phyloP scores from a whole-genome alignment of 2,113 vertebrate genomes.

The Catharus minimus region DNA sequence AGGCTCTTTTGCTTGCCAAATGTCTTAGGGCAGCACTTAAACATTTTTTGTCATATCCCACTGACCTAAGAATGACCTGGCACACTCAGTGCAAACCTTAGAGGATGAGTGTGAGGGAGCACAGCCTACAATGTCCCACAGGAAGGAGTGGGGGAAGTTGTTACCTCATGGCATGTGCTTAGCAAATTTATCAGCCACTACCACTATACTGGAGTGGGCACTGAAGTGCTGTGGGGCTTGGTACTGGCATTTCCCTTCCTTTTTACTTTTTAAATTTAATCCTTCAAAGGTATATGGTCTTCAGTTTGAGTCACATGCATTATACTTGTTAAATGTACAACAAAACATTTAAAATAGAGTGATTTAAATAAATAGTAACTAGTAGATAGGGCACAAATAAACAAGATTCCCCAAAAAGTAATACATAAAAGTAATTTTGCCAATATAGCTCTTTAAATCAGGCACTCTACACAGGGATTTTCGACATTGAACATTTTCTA shows the following conservation, averaged over 20 bases:
- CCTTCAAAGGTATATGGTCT: neutral
- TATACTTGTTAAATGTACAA: neutral
- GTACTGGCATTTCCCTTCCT: neutral
- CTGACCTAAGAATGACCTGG: neutral
- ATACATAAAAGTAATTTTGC: neutral
- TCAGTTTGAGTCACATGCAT: neutral
- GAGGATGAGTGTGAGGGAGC: neutral
- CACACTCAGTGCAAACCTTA: neutral
- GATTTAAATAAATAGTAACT: neutral
- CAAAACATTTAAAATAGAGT: neutral
- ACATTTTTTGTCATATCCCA: neutral
- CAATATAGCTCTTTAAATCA: neutral
- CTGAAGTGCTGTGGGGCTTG: neutral
- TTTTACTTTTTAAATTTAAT: neutral
- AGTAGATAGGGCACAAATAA: neutral
- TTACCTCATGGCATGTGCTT: neutral
- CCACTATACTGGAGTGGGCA: neutral
- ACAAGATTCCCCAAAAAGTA: neutral
- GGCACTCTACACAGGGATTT: neutral
- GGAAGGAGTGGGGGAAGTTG: neutral
- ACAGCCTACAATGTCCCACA: neutral
- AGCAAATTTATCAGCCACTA: neutral
- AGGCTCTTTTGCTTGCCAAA: neutral
- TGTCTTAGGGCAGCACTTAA: neutral
- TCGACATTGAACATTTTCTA: neutral